These are phyloP conservation scores for Uloborus plumipes DNA, from an alignment of 2,888 invertebrate species.

Conservation along the genomic window DNA sequence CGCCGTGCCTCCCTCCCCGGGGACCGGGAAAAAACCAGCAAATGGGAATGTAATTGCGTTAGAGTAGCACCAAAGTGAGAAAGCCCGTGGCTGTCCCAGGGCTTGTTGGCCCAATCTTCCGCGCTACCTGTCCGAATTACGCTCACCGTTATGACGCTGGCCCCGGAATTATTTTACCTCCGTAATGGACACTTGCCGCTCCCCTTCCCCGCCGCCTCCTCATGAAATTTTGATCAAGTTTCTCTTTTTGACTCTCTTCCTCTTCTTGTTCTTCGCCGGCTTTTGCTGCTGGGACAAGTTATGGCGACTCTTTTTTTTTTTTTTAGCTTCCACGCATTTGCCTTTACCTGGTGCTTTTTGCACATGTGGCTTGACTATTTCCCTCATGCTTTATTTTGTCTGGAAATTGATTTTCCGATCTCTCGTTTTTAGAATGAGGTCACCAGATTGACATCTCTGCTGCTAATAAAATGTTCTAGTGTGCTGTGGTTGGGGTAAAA, in stretches of 20 bases:
- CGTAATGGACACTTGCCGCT: slow-evolving; percentile 61
- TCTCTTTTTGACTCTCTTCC: slow-evolving; percentile 32
- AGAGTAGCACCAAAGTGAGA: slow-evolving; percentile 61
- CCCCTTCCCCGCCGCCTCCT: slow-evolving; percentile 16
- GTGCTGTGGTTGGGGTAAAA: too few relatives aligned
- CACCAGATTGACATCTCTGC: too few relatives aligned
- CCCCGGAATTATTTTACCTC: slow-evolving; percentile 63
- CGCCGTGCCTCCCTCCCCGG: slow-evolving; percentile 36
- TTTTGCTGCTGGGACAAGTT: background rate
- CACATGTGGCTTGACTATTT: too few relatives aligned
- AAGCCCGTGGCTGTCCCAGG: slow-evolving; percentile 40
- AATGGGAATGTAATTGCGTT: slow-evolving; percentile 65
- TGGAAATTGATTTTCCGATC: too few relatives aligned
- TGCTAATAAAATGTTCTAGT: too few relatives aligned
- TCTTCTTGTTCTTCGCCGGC: slow-evolving; percentile 10
- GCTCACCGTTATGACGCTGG: slow-evolving; percentile 61
- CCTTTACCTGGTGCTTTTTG: too few relatives aligned
- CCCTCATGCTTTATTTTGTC: too few relatives aligned
- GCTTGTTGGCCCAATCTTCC: slow-evolving; percentile 37
- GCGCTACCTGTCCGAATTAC: slow-evolving; percentile 64
- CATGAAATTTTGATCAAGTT: slow-evolving; percentile 60
- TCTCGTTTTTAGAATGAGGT: too few relatives aligned
- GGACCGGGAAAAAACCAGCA: slow-evolving; percentile 56
- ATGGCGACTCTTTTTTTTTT: too few relatives aligned
- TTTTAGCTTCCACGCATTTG: too few relatives aligned